Evolutionary conservation across 2,113 vertebrate species (phyloP).

Genomic region (Pseudonaja textilis): DNA sequence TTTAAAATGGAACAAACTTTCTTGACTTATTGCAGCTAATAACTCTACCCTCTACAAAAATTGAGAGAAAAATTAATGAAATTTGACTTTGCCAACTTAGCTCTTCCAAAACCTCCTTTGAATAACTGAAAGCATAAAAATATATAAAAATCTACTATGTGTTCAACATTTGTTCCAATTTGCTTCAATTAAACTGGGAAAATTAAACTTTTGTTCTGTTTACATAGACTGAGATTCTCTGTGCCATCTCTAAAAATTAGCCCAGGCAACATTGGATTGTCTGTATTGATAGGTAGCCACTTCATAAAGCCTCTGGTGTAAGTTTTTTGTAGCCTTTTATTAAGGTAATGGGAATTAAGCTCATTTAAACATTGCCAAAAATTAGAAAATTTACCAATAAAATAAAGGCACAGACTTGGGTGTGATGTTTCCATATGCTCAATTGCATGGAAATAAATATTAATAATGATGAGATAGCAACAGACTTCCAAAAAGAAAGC

Average conservation of each 20-base stretch:
- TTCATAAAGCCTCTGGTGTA: background rate
- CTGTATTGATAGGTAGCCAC: background rate
- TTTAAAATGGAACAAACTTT: background rate
- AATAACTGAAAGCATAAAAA: background rate
- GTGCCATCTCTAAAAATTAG: background rate
- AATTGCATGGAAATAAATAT: background rate
- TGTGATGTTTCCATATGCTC: background rate
- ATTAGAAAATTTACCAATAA: background rate
- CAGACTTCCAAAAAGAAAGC: background rate
- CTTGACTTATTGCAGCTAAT: background rate
- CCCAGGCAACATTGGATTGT: background rate
- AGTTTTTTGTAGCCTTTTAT: background rate
- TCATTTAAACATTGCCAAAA: background rate
- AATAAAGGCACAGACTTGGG: background rate
- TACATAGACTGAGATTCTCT: background rate
- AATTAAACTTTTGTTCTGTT: background rate
- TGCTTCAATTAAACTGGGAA: background rate
- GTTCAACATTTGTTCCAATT: background rate
- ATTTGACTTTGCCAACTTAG: background rate
- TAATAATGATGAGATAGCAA: background rate
- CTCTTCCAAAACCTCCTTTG: background rate
- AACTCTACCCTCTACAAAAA: background rate
- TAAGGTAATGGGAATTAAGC: background rate
- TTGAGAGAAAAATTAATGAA: background rate
- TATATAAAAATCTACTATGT: background rate